phyloP scores from a whole-genome alignment of 2,797 vertebrate genomes.

The Sphaeramia orbicularis region DNA sequence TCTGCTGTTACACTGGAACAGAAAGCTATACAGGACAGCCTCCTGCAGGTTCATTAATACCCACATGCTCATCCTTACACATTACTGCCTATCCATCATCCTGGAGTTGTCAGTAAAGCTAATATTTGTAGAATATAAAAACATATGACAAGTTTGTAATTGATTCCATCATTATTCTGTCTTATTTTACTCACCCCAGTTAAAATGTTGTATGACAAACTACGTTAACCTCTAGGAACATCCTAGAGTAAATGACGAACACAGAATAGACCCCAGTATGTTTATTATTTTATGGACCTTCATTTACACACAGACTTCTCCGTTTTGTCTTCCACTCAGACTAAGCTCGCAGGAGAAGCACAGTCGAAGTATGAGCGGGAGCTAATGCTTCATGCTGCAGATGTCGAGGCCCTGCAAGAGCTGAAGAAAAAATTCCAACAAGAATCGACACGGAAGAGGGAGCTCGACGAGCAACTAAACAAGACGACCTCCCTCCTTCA shows the following conservation, averaged over 20 bases:
- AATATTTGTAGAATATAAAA: no score
- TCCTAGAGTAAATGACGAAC: no score
- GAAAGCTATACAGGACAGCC: slow-evolving; percentile 92
- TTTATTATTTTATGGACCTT: not conserved
- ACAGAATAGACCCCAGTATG: no score
- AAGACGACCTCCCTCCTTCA: slow-evolving; percentile 87
- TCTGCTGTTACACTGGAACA: slow-evolving; percentile 90
- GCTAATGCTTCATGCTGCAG: slow-evolving; percentile 96
- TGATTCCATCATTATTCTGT: no score
- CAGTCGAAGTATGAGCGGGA: slow-evolving; percentile 97
- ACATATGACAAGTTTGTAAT: no score
- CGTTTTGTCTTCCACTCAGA: slow-evolving; percentile 45
- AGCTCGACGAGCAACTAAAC: slow-evolving; percentile 89
- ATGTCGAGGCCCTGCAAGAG: slow-evolving; percentile 94
- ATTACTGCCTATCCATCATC: not conserved
- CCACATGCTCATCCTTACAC: not conserved
- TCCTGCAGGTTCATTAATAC: slow-evolving; percentile 87
- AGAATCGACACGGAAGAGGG: slow-evolving; percentile 80
- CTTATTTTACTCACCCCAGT: no score
- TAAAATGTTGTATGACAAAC: no score
- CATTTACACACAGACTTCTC: no score
- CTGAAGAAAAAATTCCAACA: slow-evolving; percentile 90
- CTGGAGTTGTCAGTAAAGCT: no score
- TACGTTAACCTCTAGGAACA: no score
- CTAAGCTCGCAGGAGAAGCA: slow-evolving; percentile 89